Base-by-base conservation (phyloP, 2,113 vertebrate genomes). In the Brachyhypopomus gauderio region DNA sequence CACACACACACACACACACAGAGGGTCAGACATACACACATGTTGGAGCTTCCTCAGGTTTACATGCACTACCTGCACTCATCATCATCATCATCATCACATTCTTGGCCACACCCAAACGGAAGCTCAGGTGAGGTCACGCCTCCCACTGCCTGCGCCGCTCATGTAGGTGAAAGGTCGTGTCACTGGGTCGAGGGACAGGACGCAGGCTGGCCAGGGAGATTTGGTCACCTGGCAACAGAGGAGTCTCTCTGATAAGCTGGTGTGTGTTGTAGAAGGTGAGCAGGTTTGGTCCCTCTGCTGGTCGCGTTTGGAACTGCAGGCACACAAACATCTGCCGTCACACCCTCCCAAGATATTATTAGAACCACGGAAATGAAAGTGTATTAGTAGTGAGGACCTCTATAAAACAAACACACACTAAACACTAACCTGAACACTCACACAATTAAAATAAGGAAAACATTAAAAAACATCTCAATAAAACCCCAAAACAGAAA, bases 141-240 rank as follows among this genome's bases (percentile, higher is more conserved):
- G 87, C 85, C 20, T 93, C 91, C 94, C 94, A 95, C 45, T 92
- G 89, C 67, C 85, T 89, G 36, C 92, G 88, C 8, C 86, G 92
- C 25, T 85, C 88, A 79, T 92, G 89, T 87, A 95, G 93, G 72
- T 91, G 85, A 80, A 95, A 94, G 17, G 90, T 88, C 1, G 88
- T 86, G 25, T 88, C 75, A 2, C 92, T 66, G 0, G 90, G 91
- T 7, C 92, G 87, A 2, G 89, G 60, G 8, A 79, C 85, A 0
- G 87, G 86, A 2, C 77, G 85, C 0, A 90, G 87, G 17, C 79
- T 85, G n/a, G 92, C 79, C 0, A 87, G 62, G 0, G 91, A 86
- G 58, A 93, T 79, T 20, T 89, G 90, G 0, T 92, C 90, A 82
- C 92, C 85, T 0, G 85, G 80, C 69, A 95, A 83, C 88, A 90